Conservation (phyloP, 1,140 invertebrate genomes). For the Drosophila ficusphila region DNA sequence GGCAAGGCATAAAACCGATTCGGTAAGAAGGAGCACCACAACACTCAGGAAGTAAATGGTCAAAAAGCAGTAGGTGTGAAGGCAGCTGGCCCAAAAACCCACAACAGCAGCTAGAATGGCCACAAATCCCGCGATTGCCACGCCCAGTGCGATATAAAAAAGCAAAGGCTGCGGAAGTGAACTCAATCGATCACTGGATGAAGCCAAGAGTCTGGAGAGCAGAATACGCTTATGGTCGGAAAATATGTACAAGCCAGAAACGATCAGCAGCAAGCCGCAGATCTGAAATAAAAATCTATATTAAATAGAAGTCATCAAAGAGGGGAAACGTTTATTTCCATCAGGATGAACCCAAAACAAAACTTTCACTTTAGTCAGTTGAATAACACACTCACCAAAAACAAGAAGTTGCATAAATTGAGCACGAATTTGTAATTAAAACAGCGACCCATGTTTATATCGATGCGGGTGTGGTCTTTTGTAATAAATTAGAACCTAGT, state of each 20-base stretch:
- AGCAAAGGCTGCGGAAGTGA: conserved; percentile 88
- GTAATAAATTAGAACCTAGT: conserved; percentile 36
- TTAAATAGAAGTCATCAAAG: neutral
- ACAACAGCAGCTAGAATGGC: conserved; percentile 88
- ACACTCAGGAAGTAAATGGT: conserved; percentile 90
- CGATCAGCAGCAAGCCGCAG: conserved; percentile 88
- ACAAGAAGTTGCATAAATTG: conserved; percentile 77
- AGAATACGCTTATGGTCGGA: conserved; percentile 88
- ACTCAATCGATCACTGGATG: conserved; percentile 85
- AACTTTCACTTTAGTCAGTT: neutral
- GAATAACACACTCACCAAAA: conserved; percentile 71
- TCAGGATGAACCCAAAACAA: neutral
- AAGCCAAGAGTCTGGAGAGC: conserved; percentile 88
- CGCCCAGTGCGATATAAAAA: conserved; percentile 89
- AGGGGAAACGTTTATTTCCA: too few relatives aligned
- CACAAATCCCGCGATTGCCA: conserved; percentile 88
- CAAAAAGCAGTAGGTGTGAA: conserved; percentile 89
- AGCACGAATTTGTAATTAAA: conserved; percentile 76
- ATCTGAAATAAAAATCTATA: conserved; percentile 84
- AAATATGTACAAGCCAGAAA: conserved; percentile 89
- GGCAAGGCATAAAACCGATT: conserved; percentile 89
- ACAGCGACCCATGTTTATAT: conserved; percentile 59
- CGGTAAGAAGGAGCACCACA: conserved; percentile 88
- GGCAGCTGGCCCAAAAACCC: conserved; percentile 91
- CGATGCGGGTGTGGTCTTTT: conserved; percentile 2